A percentile compares a stretch with the other conserved stretches of the same genome.
phyloP scores from a whole-genome alignment of 2,888 invertebrate species.

The Apodemia duryi region DNA sequence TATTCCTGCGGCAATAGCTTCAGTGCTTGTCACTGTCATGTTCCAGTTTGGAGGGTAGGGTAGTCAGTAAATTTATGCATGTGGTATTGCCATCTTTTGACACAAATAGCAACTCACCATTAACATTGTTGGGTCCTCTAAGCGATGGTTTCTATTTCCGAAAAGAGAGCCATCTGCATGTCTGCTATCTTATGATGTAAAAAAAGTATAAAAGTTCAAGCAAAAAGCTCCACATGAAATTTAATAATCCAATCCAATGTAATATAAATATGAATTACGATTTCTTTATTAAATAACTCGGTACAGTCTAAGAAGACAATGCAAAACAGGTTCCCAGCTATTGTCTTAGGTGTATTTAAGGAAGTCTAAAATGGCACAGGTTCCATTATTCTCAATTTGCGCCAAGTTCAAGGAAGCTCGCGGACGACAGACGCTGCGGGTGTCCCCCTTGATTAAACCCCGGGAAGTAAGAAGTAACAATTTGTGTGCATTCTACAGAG shows the following conservation, averaged over 20 bases:
- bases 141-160: no score
- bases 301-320: conserved; percentile 14
- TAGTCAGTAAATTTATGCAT: no score
- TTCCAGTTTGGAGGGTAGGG: no score
- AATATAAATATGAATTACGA: not conserved
- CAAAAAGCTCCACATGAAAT: no score
- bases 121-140: no score
- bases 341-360: conserved; percentile 17
- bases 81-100: no score
- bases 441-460: conserved; percentile 77
- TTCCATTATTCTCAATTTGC: conserved; percentile 77
- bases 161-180: no score
- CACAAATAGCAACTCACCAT: no score
- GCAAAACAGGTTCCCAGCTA: conserved; percentile 18
- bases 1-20: no score
- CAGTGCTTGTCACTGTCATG: no score
- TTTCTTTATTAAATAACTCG: conserved; percentile 5
- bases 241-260: not conserved
- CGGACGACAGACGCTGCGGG: conserved; percentile 62
- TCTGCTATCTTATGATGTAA: no score
- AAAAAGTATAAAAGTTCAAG: no score
- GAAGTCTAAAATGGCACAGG: conserved; percentile 57
- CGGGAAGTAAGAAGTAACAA: conserved; percentile 67
- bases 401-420: conserved; percentile 57
- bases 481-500: conserved; percentile 56